These are phyloP conservation scores for Tachuris rubrigastra DNA, from an alignment of 2,113 vertebrate species.

Conservation along the genomic window DNA sequence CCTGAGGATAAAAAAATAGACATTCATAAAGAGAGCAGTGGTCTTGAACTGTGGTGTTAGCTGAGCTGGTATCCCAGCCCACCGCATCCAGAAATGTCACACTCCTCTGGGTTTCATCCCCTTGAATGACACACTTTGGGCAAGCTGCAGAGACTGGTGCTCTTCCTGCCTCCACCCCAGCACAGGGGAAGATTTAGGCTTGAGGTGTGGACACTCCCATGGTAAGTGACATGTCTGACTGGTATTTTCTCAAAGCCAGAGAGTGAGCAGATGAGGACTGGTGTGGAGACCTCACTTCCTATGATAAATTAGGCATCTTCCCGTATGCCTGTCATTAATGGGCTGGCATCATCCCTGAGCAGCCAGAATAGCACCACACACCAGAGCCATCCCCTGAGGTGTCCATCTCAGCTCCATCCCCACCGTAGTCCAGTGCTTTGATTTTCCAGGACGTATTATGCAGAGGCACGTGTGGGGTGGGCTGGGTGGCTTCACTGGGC, in stretches of 20 bases:
- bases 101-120: neutral
- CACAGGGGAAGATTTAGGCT: neutral
- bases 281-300: neutral
- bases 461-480: neutral
- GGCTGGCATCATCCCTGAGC: neutral
- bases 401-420: neutral
- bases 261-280: neutral
- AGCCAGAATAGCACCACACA: neutral
- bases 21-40: neutral
- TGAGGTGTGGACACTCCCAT: neutral
- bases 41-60: neutral
- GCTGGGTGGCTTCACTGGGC: neutral
- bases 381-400: accelerated
- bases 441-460: neutral
- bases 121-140: neutral
- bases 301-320: neutral
- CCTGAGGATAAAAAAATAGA: neutral
- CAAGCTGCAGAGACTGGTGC: neutral
- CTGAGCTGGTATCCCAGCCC: neutral
- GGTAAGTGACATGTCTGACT: neutral
- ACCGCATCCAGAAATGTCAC: neutral
- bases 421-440: neutral
- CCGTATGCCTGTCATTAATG: neutral
- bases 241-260: neutral
- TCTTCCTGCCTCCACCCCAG: neutral